These are phyloP conservation scores for Hyalella azteca DNA, from an alignment of 2,888 invertebrate genomes.

Conservation along the genomic window DNA sequence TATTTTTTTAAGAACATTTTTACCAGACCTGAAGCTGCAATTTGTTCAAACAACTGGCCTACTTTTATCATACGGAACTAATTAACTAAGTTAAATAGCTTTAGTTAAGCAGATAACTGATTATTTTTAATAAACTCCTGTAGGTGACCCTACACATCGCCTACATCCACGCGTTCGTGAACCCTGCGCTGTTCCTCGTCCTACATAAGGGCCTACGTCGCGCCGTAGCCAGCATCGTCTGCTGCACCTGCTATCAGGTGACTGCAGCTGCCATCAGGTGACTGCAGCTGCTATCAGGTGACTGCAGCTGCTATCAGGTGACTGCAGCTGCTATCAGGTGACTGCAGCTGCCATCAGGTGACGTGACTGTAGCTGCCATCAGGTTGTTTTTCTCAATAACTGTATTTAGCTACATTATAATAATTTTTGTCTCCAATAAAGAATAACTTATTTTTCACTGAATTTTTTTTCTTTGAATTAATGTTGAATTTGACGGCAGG, in stretches of 20 bases:
- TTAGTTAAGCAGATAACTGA: not conserved
- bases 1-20: too few relatives aligned
- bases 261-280: slow-evolving; percentile 70
- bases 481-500: too few relatives aligned
- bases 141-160: slow-evolving; percentile 87
- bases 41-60: not conserved
- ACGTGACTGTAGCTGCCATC: slow-evolving; percentile 67
- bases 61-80: not conserved
- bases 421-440: too few relatives aligned
- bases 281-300: slow-evolving; percentile 1
- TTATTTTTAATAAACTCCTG: slow-evolving; percentile 65
- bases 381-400: too few relatives aligned
- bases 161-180: slow-evolving; percentile 84
- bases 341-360: slow-evolving; percentile 62
- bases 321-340: slow-evolving; percentile 6
- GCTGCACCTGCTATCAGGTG: slow-evolving; percentile 71
- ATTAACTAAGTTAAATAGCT: not conserved
- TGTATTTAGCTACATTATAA: too few relatives aligned
- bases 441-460: too few relatives aligned
- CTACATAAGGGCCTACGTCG: slow-evolving; percentile 77
- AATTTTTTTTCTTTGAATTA: too few relatives aligned
- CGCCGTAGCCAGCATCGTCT: slow-evolving; percentile 76
- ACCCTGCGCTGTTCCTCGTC: slow-evolving; percentile 79
- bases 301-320: slow-evolving; percentile 5
- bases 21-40: too few relatives aligned